Base-by-base conservation (phyloP, 2,797 vertebrate genomes). In the Eremophila alpestris region DNA sequence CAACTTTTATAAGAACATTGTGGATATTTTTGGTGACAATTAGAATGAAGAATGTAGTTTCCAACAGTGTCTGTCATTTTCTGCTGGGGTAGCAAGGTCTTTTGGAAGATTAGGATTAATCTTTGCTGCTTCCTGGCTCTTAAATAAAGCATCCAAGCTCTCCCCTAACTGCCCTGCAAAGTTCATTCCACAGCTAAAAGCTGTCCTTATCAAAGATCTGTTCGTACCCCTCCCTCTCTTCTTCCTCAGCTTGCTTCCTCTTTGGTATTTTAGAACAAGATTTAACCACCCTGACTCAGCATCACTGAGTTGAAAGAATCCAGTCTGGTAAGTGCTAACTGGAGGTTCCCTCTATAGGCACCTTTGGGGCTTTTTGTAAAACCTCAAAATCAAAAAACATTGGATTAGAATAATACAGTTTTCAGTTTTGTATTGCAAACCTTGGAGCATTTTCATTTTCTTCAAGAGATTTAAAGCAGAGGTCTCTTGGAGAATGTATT, bases 91-190 rank as follows among this genome's bases (percentile, higher is more conserved):
- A 80, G 74, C 45, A 45, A 85, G 69, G 60, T 36, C 78, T 62
- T 91, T 85, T 62, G 46, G 71, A 91, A 92, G 64, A 91, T 81
- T 83, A 89, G 58, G 59, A 89, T 89, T 95, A 86, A 95, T 95
- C 65, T 83, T 87, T 19, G 9, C 41, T 78, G 49, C 52, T 89
- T 96, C 80, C 94, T 94, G 71, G n/a, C 51, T 95, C 54, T 84
- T 91, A 83, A 87, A 95, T 69, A 89, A 87, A 96, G 69, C 58
- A 85, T 32, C 43, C 86, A 64, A 68, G 52, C 80, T 87, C 45
- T 69, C 27, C 38, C 16, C 5, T 79, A 32, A 58, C 83, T 62
- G 68, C 36, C 75, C 54, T 64, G n/a, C 23, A 64, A 64, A 87
- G 78, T 79, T 92, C 75, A 52, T 89, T 75, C 80, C 89, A 62